Evolutionary conservation across 2,888 invertebrate species (phyloP), one percentile per base, ranked within the genome.

Genomic region (Phengaris arion): DNA sequence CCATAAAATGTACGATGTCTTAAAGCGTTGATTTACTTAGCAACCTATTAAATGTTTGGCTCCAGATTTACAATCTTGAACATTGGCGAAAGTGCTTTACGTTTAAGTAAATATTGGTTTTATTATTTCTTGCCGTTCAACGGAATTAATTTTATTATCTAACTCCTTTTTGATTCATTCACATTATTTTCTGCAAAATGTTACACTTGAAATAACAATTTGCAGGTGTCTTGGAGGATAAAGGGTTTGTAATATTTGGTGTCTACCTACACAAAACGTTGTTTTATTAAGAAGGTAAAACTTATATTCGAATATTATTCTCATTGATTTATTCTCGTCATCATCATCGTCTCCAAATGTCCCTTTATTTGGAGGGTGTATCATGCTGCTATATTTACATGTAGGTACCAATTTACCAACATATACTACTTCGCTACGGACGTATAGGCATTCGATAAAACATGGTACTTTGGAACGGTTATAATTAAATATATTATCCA

Each of bases 11-110:
- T 69, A 69, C 69, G 69, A 69, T 69, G 48, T 48, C 9, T 69
- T 5, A 69, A 48, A 48, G 69, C 46, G 35, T 64, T 48, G 69
- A 69, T 69, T 69, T 69, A 69, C 69, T 69, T 48, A 69, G 15
- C 69, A 69, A 48, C 46, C 69, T 69, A 69, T 69, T 15, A 48
- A 48, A 15, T 48, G 48, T 69, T 69, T 48, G 48, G n/a, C 48
- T 48, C 35, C 12, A 35, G 69, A 69, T 69, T 69, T 69, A 69
- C 69, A 69, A 69, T 69, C 69, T n/a, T 69, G 69, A 48, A 69
- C 46, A 69, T 48, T n/a, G 69, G 68, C 46, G 68, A 46, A 69
- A 69, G n/a, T 9, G 68, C 48, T 48, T 46, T 69, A 64, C 64
- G 13, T 64, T 64, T 64, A 64, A 52, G 52, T 59, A 22, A 22